These are phyloP conservation scores for Drosophila cardini DNA, from an alignment of 1,140 invertebrate species.

Conservation along the genomic window DNA sequence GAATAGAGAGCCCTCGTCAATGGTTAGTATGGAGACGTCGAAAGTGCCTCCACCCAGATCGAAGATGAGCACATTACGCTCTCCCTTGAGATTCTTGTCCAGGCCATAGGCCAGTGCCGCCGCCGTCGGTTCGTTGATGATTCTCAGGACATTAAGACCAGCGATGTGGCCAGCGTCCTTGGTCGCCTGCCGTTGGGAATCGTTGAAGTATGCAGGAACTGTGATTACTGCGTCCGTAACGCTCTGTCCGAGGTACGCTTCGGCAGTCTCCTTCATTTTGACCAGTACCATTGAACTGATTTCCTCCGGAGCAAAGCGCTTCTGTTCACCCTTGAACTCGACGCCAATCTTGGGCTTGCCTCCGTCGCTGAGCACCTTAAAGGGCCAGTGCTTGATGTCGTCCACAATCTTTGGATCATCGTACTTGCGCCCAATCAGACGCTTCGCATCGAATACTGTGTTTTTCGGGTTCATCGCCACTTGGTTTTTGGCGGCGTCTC, in stretches of 20 bases:
- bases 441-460: constrained; percentile 85
- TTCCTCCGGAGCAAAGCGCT: constrained; percentile 91
- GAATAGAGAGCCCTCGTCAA: constrained; percentile 92
- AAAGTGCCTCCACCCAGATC: constrained; percentile 91
- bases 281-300: constrained; percentile 91
- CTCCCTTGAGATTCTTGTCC: constrained; percentile 91
- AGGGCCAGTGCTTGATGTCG: constrained; percentile 92
- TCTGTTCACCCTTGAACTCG: constrained; percentile 90
- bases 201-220: constrained; percentile 88
- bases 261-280: constrained; percentile 93
- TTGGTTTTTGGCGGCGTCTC: constrained; percentile 94
- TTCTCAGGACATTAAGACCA: constrained; percentile 89
- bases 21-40: constrained; percentile 94
- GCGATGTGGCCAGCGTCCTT: constrained; percentile 89
- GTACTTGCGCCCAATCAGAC: constrained; percentile 88
- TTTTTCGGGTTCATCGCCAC: constrained; percentile 82
- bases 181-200: constrained; percentile 88
- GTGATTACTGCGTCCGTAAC: constrained; percentile 88
- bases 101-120: constrained; percentile 91
- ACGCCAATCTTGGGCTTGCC: constrained; percentile 90
- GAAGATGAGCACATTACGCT: constrained; percentile 90
- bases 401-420: constrained; percentile 90
- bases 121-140: constrained; percentile 91
- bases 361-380: constrained; percentile 88
- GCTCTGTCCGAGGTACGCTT: constrained; percentile 90